A percentile compares a stretch with the other conserved stretches of the same genome.
phyloP scores from a whole-genome alignment of 1,140 invertebrate genomes.

The Thaumetopoea pityocampa region DNA sequence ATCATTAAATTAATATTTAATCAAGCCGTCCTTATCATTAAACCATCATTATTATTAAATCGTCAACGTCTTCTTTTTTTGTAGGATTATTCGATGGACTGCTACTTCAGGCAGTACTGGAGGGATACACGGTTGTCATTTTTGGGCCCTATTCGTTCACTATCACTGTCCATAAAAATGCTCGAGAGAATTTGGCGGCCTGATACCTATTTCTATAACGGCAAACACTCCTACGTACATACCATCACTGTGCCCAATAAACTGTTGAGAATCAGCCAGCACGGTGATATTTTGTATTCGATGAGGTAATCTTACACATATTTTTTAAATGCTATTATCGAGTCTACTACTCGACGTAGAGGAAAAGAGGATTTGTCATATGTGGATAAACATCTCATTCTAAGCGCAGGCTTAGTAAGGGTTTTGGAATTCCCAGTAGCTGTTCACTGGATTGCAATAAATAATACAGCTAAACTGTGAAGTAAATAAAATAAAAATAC shows the following conservation, averaged over 20 bases:
- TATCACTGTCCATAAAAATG: slow-evolving; percentile 93
- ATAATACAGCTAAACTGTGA: no score
- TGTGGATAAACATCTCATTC: no score
- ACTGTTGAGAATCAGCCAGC: slow-evolving; percentile 89
- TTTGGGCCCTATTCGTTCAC: slow-evolving; percentile 85
- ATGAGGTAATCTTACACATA: slow-evolving; percentile 82
- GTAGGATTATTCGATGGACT: slow-evolving; percentile 98
- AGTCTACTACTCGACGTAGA: not conserved
- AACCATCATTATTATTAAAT: not conserved
- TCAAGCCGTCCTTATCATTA: no score
- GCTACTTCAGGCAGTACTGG: slow-evolving; percentile 96
- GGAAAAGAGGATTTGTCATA: no score
- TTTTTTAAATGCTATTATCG: not conserved
- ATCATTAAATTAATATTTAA: no score
- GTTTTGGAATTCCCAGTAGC: no score
- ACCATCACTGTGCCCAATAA: slow-evolving; percentile 97
- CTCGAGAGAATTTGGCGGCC: slow-evolving; percentile 96
- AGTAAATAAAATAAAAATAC: no score
- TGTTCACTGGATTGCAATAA: no score
- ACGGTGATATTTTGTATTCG: slow-evolving; percentile 95
- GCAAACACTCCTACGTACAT: slow-evolving; percentile 95
- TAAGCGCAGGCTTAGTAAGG: no score
- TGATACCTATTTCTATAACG: slow-evolving; percentile 95
- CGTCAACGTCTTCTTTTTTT: slow-evolving; percentile 11
- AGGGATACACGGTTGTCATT: slow-evolving; percentile 89